These are phyloP conservation scores for Tiphia femorata DNA, from an alignment of 2,888 invertebrate species.

Conservation along the genomic window DNA sequence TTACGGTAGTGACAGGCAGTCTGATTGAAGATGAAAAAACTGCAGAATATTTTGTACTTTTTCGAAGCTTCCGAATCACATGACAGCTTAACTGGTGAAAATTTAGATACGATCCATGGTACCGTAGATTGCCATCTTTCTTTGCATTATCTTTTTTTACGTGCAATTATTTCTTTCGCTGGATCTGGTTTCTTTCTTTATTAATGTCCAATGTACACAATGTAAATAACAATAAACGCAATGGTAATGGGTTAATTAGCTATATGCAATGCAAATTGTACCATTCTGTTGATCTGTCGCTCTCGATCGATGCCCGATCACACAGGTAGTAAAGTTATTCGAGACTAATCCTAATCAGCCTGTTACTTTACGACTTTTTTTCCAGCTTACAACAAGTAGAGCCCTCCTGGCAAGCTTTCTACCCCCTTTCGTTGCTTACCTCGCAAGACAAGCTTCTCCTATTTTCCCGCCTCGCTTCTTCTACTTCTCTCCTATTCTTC, in stretches of 20 bases:
- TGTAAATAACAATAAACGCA: constrained; percentile 1
- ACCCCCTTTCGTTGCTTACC: constrained; percentile 48
- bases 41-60: too few relatives aligned
- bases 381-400: constrained; percentile 57
- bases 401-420: constrained; percentile 50
- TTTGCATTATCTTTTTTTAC: too few relatives aligned
- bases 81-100: too few relatives aligned
- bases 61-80: too few relatives aligned
- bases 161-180: neutral
- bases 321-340: constrained; percentile 16
- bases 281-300: neutral
- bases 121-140: too few relatives aligned
- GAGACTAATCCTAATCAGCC: constrained; percentile 16
- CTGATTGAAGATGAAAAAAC: too few relatives aligned
- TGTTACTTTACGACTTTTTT: constrained; percentile 53
- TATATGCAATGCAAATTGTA: neutral
- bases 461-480: constrained; percentile 45
- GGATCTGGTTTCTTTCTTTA: neutral
- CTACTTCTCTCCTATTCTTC: constrained; percentile 46
- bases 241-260: neutral
- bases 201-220: neutral
- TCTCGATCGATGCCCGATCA: constrained; percentile 3
- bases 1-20: neutral
- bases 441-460: constrained; percentile 41
- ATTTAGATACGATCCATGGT: too few relatives aligned